Base-by-base conservation (phyloP, 2,797 vertebrate genomes). In the Cyprinella venusta region DNA sequence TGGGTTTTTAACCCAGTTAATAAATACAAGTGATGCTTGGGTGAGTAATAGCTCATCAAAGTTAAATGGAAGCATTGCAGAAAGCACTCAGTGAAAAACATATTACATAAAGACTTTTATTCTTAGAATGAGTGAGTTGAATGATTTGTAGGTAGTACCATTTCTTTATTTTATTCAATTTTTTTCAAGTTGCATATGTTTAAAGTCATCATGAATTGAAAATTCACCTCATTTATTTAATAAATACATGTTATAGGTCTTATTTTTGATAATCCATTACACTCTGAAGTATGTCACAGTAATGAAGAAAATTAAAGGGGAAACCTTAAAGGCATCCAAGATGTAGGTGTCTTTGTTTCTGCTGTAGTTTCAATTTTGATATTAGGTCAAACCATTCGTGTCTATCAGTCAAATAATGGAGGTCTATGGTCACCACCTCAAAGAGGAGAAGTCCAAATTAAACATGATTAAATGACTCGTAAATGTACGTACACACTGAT, bases 41-140 rank as follows among this genome's bases (percentile, higher is more conserved):
- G 54, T 59, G 52, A 80, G 38, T 71, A 61, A 80, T 80, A 61
- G 54, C 68, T 80, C 67, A 63, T 72, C 19, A 36, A 65, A 24
- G 42, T 64, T 79, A 45, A 26, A 30, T 87, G 33, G 87, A 56
- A 88, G 68, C 54, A 18, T 21, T 70, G 67, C 3, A n/a, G 78
- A 26, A 40, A 69, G 24, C 67, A 8, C 8, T 69, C 50, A 26
- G 10, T 21, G 16, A 4, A 45, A 16, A 30, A 45, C 45, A 18
- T 40, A 18, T 80, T 8, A 16, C 71, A 48, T 61, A 61, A 10
- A 71, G 45, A 15, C 24, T 24, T 59, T 54, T 42, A 70, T 54
- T 38, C 9, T 48, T 80, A 24, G 6, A 71, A 33, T 6, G 36
- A 48, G 54, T 42, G 42, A 4, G n/a, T 26, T 30, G 16, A 54